These are phyloP conservation scores for Pteropus rufus DNA, from an alignment of 2,797 vertebrate genomes.

Conservation along the genomic window DNA sequence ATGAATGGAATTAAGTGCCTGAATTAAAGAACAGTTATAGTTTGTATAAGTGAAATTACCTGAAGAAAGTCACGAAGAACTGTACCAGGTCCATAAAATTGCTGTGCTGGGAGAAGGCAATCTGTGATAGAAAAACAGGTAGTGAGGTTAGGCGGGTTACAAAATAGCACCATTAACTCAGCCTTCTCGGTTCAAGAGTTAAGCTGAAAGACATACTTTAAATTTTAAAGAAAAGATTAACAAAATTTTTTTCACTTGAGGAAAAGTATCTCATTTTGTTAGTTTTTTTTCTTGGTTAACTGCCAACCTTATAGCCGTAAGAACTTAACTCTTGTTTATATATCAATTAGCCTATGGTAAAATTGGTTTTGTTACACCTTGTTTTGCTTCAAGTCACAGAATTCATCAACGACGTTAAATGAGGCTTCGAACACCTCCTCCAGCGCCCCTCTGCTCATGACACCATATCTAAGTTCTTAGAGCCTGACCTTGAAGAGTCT, in stretches of 20 bases:
- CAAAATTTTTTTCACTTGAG: not conserved
- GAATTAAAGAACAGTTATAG: constrained; percentile 18
- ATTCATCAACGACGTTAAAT: not conserved
- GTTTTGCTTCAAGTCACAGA: not conserved
- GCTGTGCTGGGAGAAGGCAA: constrained; percentile 99
- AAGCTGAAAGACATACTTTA: not conserved
- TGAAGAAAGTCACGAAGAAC: constrained; percentile 99
- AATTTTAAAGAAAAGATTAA: not conserved
- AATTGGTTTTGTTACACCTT: not conserved
- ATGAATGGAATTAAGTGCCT: not conserved
- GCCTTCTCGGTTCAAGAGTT: not conserved
- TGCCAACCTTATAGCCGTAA: not conserved
- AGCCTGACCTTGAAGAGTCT: not conserved
- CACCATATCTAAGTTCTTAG: not conserved
- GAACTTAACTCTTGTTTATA: not conserved
- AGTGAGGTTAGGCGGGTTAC: constrained; percentile 35
- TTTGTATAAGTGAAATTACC: constrained; percentile 84
- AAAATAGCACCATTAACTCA: not conserved
- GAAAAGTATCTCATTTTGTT: not conserved
- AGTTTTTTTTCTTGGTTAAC: not conserved
- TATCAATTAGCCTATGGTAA: not conserved
- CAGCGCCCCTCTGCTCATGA: not conserved
- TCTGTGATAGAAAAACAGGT: constrained; percentile 85
- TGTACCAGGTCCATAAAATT: constrained; percentile 99
- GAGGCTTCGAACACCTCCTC: not conserved